Conservation (phyloP, 2,113 vertebrate species). For the Entelurus aequoreus region DNA sequence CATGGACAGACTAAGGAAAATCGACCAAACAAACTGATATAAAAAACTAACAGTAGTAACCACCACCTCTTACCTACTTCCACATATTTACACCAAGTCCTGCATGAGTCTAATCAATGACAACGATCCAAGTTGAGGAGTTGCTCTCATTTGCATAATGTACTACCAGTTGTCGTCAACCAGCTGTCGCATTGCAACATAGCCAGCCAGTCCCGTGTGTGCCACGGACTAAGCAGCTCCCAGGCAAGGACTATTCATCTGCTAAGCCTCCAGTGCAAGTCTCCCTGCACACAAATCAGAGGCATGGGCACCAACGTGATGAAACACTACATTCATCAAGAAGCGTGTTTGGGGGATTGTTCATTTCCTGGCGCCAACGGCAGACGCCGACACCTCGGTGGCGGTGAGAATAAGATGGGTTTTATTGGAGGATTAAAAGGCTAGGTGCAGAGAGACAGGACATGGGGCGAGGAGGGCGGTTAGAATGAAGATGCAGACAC, state of each 20-base stretch:
- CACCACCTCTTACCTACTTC: background rate
- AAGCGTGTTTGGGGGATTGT: slow-evolving; percentile 9
- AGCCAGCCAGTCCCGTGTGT: slow-evolving; percentile 5
- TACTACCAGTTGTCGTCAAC: slow-evolving; percentile 5
- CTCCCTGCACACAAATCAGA: slow-evolving; percentile 5
- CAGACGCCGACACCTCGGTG: background rate
- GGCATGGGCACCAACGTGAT: slow-evolving; percentile 8
- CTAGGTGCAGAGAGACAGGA: background rate
- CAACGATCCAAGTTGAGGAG: background rate
- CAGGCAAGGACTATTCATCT: slow-evolving; percentile 9
- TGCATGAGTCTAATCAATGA: background rate
- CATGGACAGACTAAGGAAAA: background rate
- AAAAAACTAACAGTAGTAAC: background rate
- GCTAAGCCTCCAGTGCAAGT: slow-evolving; percentile 5
- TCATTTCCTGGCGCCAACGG: slow-evolving; percentile 4
- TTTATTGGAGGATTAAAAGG: slow-evolving; percentile 11
- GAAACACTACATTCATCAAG: slow-evolving; percentile 12
- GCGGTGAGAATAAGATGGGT: background rate
- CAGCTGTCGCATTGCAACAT: slow-evolving; percentile 8
- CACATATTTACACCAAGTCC: background rate
- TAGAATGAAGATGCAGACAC: slow-evolving; percentile 2
- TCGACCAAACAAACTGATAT: no score
- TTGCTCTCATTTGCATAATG: slow-evolving; percentile 2
- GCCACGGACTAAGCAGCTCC: slow-evolving; percentile 7
- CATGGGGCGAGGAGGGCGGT: background rate